Evolutionary conservation across 2,888 invertebrate genomes (phyloP), one percentile per base, ranked within the genome.

Genomic region (Parochlus steinenii): DNA sequence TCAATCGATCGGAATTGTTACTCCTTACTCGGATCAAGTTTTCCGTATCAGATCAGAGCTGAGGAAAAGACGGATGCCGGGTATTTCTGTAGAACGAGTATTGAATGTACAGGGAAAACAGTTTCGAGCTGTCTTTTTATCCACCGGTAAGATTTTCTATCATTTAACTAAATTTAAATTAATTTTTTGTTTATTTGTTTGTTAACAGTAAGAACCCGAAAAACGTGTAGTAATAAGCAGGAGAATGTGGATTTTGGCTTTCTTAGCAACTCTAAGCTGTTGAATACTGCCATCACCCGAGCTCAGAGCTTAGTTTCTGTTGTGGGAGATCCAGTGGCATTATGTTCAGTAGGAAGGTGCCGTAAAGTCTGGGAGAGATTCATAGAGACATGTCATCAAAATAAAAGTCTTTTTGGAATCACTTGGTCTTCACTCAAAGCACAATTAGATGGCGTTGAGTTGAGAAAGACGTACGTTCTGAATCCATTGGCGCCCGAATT

Each of bases 91-190:
- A 3, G 85, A 85, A 50, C 61, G 83, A 39, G 82, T 85, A 3
- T 61, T 81, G 8, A 85, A 85, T 55, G 82, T 83, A 1, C 85
- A 85, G 61, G 85, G 85, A 50, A 86, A 85, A 50, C 83, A 86
- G 56, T 86, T 83, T 51, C 65, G 82, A 6, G 82, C 76, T 2
- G 73, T 86, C 31, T 76, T 86, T 48, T 59, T 86, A 39, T 81
- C 81, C 24, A 82, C 82, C 0, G 61, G 61, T n/a, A n/a, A n/a
- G n/a, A n/a, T n/a, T n/a, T n/a, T n/a, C n/a, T n/a, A n/a, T n/a
- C n/a, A n/a, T n/a, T n/a, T n/a, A n/a, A n/a, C n/a, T n/a, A n/a
- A n/a, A n/a, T n/a, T n/a, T n/a, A n/a, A n/a, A n/a, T n/a, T n/a
- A n/a, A n/a, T n/a, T n/a, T n/a, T n/a, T n/a, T n/a, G n/a, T n/a